Conservation (phyloP, 1,140 invertebrate genomes). For the Pogonomyrmex barbatus region DNA sequence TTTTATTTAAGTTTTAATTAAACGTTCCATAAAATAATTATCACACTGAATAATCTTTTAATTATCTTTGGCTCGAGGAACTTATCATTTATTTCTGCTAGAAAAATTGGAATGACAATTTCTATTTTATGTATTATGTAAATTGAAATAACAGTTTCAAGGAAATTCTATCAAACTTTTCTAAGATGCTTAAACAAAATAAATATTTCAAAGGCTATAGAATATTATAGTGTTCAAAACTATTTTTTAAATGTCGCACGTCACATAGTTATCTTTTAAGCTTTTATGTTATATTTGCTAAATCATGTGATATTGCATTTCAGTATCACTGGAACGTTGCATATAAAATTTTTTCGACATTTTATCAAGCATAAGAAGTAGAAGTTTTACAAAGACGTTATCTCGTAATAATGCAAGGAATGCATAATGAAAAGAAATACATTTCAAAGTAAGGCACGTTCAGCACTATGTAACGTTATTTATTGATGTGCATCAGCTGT, state of each 20-base stretch:
- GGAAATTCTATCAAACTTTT: neutral
- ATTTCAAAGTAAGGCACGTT: slow-evolving; percentile 22
- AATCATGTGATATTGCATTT: neutral
- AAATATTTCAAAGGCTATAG: neutral
- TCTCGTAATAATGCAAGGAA: slow-evolving; percentile 6
- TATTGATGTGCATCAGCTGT: slow-evolving; percentile 15
- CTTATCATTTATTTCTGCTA: neutral
- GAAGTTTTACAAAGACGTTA: neutral
- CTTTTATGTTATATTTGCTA: neutral
- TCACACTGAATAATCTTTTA: neutral
- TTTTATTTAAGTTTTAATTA: slow-evolving; percentile 22
- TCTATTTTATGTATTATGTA: neutral
- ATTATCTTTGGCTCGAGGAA: neutral
- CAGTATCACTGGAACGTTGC: neutral
- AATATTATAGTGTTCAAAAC: neutral
- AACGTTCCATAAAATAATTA: neutral
- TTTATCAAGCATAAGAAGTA: neutral
- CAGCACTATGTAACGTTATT: slow-evolving; percentile 27
- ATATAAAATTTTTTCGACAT: slow-evolving; percentile 1
- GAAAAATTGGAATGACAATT: neutral
- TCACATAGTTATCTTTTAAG: neutral
- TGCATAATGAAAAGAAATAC: slow-evolving; percentile 5
- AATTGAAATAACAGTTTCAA: neutral
- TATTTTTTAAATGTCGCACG: neutral
- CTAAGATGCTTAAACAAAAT: neutral